These are phyloP conservation scores for Catostomus latipinnis DNA, from an alignment of 2,797 vertebrate genomes.

Conservation along the genomic window DNA sequence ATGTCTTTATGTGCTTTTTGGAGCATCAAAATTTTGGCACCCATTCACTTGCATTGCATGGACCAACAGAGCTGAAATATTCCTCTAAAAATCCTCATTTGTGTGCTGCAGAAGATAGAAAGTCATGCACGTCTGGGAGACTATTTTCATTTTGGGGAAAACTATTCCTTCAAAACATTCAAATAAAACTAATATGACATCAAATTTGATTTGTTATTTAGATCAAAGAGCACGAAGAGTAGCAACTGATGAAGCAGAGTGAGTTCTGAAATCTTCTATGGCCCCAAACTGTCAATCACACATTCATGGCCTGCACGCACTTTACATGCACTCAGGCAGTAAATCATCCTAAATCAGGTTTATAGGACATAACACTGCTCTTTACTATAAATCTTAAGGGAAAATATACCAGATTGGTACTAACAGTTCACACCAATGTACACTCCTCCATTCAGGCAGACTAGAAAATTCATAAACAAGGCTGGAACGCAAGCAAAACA, in stretches of 20 bases:
- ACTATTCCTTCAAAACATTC: too few relatives aligned
- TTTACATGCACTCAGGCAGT: background rate
- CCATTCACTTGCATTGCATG: too few relatives aligned
- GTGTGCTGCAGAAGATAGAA: too few relatives aligned
- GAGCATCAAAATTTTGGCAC: too few relatives aligned
- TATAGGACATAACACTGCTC: background rate
- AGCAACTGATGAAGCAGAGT: background rate
- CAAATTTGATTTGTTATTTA: background rate
- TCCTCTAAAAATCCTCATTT: too few relatives aligned
- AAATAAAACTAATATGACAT: background rate
- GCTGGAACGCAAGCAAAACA: constrained; percentile 63
- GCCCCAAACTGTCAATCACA: background rate
- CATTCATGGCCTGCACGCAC: background rate
- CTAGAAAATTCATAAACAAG: constrained; percentile 45
- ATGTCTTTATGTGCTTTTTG: too few relatives aligned
- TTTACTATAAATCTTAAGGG: background rate
- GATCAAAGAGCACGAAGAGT: background rate
- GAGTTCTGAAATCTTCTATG: background rate
- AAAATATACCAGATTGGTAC: background rate
- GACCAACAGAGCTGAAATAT: too few relatives aligned
- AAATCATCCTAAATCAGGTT: constrained; percentile 11
- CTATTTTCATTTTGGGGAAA: too few relatives aligned
- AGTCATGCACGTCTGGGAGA: too few relatives aligned
- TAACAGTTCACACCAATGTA: background rate
- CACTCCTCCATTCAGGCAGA: background rate